Evolutionary conservation across 2,113 vertebrate species (phyloP), one percentile per base, ranked within the genome.

Genomic region (Solea solea): DNA sequence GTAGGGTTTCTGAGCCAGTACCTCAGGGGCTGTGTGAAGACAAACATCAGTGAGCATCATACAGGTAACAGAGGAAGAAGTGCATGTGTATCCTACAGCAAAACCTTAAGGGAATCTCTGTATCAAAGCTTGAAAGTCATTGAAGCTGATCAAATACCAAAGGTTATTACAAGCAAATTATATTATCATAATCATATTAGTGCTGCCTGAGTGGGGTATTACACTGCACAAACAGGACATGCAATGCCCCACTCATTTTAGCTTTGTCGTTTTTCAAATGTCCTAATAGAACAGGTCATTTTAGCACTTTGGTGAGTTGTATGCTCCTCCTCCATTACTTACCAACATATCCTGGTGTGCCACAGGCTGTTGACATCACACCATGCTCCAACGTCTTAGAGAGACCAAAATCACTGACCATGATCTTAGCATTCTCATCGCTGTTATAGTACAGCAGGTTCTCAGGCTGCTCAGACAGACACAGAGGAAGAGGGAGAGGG

Each of bases 341-440:
- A 98, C 97, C 97, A 21, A 98, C 97, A 0, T 98, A 98, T 90
- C 96, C 96, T 0, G 96, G 96, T 3, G 96, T 98, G 4, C 97
- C 97, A 6, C 97, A 98, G 51, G 96, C 96, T 0, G 97, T 98
- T 44, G 95, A 97, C 96, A 98, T 98, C 76, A 97, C 91, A 0
- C 96, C 97, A 0, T 91, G 96, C 78, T 97, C 96, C 56, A 95
- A 75, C 72, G 97, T 96, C 84, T 98, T 98, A 0, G 96, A 98
- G 78, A 98, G 85, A 21, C 97, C 97, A 0, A 98, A 98, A 83
- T 98, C 97, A 7, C 95, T 98, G 86, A 98, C 95, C 97, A 98
- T 98, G 86, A 98, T 98, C 83, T 97, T 98, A 3, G 97, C 94
- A 44, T 98, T 96, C 74, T 96, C 95, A 1, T 98, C 96, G 0